Base-by-base conservation (phyloP, 2,797 vertebrate genomes). In the Gymnoscopelus braueri region DNA sequence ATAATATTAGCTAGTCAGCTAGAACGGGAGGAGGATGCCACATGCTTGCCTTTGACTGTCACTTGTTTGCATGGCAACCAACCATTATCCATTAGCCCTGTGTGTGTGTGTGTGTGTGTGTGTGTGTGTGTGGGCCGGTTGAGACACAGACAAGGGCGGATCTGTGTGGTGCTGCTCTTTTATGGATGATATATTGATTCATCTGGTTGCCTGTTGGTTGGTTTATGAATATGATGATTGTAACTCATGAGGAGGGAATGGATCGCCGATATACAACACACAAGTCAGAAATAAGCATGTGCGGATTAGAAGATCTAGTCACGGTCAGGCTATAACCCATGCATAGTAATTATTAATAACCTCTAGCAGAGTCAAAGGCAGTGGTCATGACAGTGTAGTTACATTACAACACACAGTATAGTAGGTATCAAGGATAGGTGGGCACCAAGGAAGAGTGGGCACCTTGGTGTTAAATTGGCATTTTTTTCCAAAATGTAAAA, bases 51-150 rank as follows among this genome's bases (percentile, higher is more conserved):
- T 6, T 61, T 14, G 66, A 70, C 67, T 86, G 80, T 71, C 81
- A 84, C 72, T 67, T 65, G 84, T 85, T 76, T 75, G 74, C 85
- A 74, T 85, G 74, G 81, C 75, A 83, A 84, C 80, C 75, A 83
- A 84, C 80, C 48, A 52, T 60, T 19, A 6, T 58, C 8, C 79
- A 1, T 53, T 63, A 67, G 58, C 57, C 67, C 0, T 62, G 15
- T 58, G 72, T 44, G 71, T 65, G 52, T 72, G 19, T 24, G 6
- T 39, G 35, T 35, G 32, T 7, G 32, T 35, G 32, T 5, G 32
- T 35, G 32, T 35, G 4, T 35, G 32, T 7, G 32, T 35, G 32
- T 35, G 19, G 13, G 64, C 56, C 26, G 76, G 29, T 44, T 12
- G 56, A 59, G 70, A 71, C 61, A n/a, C 19, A 19, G 49, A 3